Evolutionary conservation across 2,797 vertebrate genomes (phyloP).

Genomic region (Cossypha niveicapilla): DNA sequence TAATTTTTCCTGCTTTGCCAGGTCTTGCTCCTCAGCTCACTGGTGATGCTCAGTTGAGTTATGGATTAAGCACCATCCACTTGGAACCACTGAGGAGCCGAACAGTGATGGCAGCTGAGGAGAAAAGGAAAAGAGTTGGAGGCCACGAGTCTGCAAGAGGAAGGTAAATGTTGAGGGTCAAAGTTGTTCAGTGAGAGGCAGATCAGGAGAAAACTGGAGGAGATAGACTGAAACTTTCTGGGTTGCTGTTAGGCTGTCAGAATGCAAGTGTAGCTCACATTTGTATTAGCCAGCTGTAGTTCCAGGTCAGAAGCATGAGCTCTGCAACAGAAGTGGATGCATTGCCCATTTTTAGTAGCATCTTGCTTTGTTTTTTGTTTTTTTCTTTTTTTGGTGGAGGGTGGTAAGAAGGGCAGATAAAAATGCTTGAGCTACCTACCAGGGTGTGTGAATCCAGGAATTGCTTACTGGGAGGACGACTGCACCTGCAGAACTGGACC

Average conservation of each 20-base stretch:
- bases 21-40: background rate
- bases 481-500: background rate
- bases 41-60: background rate
- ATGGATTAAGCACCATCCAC: background rate
- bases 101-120: rapidly evolving
- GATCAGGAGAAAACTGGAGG: background rate
- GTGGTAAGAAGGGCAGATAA: rapidly evolving
- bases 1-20: background rate
- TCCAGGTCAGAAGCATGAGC: background rate
- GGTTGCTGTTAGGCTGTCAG: background rate
- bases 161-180: background rate
- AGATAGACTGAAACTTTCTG: background rate
- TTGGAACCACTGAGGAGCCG: background rate
- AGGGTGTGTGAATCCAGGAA: background rate
- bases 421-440: background rate
- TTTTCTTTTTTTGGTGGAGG: too few species aligned
- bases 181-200: background rate
- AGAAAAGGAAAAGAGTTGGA: background rate
- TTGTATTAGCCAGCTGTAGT: background rate
- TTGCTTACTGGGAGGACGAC: background rate
- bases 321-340: background rate
- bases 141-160: background rate
- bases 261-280: background rate
- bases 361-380: background rate
- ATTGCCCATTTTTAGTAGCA: background rate